Base-by-base conservation (phyloP, 2,888 invertebrate genomes). In the Heliconius ismenius region DNA sequence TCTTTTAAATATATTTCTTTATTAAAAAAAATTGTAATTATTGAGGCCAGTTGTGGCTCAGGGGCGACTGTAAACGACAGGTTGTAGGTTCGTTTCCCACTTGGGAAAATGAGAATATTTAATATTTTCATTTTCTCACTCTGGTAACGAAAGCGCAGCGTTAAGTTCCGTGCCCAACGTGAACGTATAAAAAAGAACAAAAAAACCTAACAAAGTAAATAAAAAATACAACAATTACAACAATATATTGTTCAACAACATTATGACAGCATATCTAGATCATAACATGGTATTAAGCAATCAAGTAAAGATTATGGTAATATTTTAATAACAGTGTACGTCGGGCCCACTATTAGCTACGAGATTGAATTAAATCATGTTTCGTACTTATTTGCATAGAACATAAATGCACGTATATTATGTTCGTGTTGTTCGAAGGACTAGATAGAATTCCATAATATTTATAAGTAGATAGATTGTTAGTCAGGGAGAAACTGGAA, bases 241-340 rank as follows among this genome's bases (percentile, higher is more conserved):
- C 67, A 63, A 79, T 67, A 75, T 39, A 79, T 79, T 79, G 76
- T 77, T 76, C 73, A 74, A 54, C 60, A 68, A 73, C 75, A 74
- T 76, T 77, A 75, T 76, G 67, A 58, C 74, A 79, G 74, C 67
- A 75, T 76, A 75, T 77, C 72, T 74, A 68, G 73, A 69, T 73
- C 76, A 72, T 67, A 74, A 74, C 76, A 74, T 79, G 39, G 60
- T 73, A 79, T 79, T 78, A 79, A 63, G 73, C 78, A 78, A 60
- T 75, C 76, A 78, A 76, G 76, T 79, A 78, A 76, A 79, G 64
- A 76, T 75, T 78, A 78, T 79, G 79, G 58, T 79, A 79, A 79
- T 79, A 76, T 76, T 79, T 74, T 79, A 79, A 78, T 79, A 76
- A 79, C 58, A 79, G 79, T 76, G 58, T 76, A 78, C 78, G 79